A percentile compares a stretch with the other conserved stretches of the same genome.
Evolutionary conservation across 2,888 invertebrate genomes (phyloP).

Genomic region (Micropterix aruncella): DNA sequence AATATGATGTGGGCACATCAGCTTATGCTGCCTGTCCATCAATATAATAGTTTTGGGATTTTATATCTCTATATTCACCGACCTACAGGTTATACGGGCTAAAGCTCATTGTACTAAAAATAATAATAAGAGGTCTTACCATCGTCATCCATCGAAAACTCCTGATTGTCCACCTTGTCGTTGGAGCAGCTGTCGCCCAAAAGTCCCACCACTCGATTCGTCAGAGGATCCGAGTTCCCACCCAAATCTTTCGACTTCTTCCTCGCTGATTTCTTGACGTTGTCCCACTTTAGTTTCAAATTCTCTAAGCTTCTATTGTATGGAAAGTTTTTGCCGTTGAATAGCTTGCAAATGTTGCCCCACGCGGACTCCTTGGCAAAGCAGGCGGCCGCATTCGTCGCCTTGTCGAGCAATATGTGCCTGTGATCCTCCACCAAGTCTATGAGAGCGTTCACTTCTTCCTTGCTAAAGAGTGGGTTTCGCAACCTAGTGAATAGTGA

Average conservation of each 20-base stretch:
- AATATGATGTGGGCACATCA: no score
- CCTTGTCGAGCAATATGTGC: not conserved
- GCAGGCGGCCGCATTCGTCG: not conserved
- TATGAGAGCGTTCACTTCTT: not conserved
- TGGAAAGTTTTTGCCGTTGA: constrained; percentile 1
- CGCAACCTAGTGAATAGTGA: no score
- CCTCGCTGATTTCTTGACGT: not conserved
- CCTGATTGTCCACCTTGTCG: not conserved
- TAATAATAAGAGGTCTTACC: no score
- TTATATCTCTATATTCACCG: no score
- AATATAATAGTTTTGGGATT: no score
- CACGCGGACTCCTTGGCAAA: constrained; percentile 1
- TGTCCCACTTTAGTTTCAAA: not conserved
- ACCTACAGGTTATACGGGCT: no score
- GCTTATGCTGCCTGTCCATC: no score
- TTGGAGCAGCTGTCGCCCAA: not conserved
- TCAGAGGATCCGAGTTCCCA: not conserved
- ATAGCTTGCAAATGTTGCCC: not conserved
- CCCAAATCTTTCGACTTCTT: not conserved
- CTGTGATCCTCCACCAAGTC: constrained; percentile 1
- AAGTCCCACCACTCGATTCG: not conserved
- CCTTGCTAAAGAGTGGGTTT: not conserved
- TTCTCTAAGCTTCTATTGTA: not conserved
- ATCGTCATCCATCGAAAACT: not conserved
- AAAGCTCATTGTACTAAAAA: no score